Percentiles rank a stretch among this genome's conserved stretches.
Conservation (phyloP, 2,113 vertebrate species). For the Muntiacus reevesi region DNA sequence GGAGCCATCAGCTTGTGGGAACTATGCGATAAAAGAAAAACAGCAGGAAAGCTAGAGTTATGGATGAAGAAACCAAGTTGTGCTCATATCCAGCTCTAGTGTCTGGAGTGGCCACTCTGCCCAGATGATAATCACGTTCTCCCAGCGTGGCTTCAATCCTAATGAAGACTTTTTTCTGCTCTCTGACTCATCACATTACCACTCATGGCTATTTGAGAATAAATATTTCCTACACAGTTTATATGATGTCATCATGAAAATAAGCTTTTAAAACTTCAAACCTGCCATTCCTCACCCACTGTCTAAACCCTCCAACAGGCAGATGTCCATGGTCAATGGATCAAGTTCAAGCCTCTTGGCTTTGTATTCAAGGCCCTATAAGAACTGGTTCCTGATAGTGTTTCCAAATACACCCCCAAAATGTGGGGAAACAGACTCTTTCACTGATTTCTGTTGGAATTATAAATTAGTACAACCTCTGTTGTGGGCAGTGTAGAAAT, state of each 20-base stretch:
- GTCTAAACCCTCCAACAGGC: neutral
- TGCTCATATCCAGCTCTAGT: neutral
- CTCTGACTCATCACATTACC: neutral
- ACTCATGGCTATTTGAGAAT: neutral
- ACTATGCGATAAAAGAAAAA: neutral
- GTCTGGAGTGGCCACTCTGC: neutral
- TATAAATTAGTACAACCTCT: neutral
- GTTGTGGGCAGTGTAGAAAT: neutral
- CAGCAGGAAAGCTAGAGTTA: neutral
- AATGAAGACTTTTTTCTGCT: neutral
- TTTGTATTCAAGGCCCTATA: neutral
- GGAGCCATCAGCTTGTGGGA: neutral
- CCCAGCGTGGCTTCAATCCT: neutral
- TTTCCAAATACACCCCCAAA: neutral
- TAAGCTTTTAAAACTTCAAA: neutral
- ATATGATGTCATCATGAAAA: neutral
- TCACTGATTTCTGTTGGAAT: neutral
- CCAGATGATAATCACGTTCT: neutral
- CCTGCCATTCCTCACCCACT: neutral
- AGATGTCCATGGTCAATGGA: fast-evolving
- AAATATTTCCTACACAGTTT: neutral
- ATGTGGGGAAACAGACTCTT: neutral
- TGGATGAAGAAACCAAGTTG: neutral
- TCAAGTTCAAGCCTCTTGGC: neutral
- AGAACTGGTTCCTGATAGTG: neutral